Base-by-base conservation (phyloP, 2,113 vertebrate species). In the Podarcis muralis region DNA sequence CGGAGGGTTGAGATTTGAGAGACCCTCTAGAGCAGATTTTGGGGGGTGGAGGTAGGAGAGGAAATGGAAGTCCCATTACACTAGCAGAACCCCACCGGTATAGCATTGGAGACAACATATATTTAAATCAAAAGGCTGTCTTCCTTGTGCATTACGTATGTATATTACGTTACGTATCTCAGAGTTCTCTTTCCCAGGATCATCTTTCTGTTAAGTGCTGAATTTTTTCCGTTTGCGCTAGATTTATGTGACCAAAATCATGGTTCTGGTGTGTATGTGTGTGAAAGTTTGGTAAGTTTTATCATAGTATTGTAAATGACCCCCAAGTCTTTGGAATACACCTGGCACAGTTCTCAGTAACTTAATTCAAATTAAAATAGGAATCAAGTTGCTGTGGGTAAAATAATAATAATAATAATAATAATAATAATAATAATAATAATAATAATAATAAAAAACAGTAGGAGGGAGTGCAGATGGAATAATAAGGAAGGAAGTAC, bases 401-500 rank as follows among this genome's bases (percentile, higher is more conserved):
- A 84, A 92, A 69, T 43, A 85, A 74, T 88, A 83, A 87, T 0
- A 89, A 40, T 27, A 72, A 72, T 27, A 27, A n/a, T 72, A 43
- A 43, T 43, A 43, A 43, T 43, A 43, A 43, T 48, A 48, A 11
- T 48, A 92, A 66, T 43, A 85, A 69, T 88, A 83, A 87, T 0
- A 89, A n/a, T 27, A 72, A 32, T 27, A 27, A 16, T 72, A 48
- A 48, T 68, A 43, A 43, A 69, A 65, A 87, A 88, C 27, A 76
- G 53, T 48, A 79, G 7, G 43, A 68, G 86, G 84, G 35, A 93
- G 83, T 37, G 89, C 35, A 18, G 22, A 6, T 1, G 76, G 48
- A 78, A 72, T 72, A 37, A 86, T 89, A 32, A 8, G 23, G n/a
- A 84, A 5, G 25, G 75, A 48, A 7, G 9, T 65, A 32, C 23